phyloP scores from a whole-genome alignment of 2,797 vertebrate genomes.

The Passerculus sandwichensis region DNA sequence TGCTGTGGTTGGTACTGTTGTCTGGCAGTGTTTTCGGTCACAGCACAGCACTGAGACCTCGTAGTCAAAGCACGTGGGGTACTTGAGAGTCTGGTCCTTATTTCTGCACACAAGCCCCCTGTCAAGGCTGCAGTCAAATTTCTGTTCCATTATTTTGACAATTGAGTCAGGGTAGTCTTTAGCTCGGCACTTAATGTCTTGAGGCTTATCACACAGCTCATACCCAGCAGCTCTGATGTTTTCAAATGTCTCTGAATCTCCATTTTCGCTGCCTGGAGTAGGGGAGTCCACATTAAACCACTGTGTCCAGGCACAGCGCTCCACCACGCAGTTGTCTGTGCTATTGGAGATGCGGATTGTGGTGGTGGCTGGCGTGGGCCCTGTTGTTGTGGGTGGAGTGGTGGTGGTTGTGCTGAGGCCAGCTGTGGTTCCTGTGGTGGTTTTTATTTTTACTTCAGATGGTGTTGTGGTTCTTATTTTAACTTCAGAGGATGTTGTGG shows the following conservation, averaged over 20 bases:
- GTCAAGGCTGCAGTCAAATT: background rate
- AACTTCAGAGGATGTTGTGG: too few relatives aligned
- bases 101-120: conserved; percentile 41
- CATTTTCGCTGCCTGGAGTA: fast-evolving
- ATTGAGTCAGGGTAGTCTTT: background rate
- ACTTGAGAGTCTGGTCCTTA: background rate
- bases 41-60: conserved; percentile 12
- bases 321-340: background rate
- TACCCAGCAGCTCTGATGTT: background rate
- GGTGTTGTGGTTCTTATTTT: background rate
- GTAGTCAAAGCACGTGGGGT: background rate
- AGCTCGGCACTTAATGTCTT: conserved; percentile 28
- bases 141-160: background rate
- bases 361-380: background rate
- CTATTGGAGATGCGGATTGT: background rate
- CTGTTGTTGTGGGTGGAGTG: background rate
- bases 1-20: fast-evolving
- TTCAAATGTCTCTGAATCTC: background rate
- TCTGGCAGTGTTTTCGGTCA: background rate
- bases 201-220: background rate
- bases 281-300: conserved; percentile 27
- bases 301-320: background rate
- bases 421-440: background rate
- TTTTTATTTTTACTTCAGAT: too few relatives aligned
- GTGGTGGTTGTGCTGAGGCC: background rate